These are phyloP conservation scores for Clarias batrachus DNA, from an alignment of 2,113 vertebrate genomes.

Conservation along the genomic window DNA sequence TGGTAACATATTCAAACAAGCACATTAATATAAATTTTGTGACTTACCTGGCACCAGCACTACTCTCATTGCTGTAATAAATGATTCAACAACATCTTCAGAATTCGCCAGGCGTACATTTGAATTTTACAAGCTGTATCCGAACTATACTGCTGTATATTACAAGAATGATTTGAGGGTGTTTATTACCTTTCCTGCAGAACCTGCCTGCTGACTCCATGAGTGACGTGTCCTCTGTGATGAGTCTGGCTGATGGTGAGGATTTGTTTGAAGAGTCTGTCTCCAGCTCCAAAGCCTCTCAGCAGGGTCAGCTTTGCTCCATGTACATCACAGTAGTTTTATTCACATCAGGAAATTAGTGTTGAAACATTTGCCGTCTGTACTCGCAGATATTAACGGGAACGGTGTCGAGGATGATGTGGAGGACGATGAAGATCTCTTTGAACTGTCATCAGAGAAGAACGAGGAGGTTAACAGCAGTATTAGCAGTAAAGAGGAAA, in stretches of 20 bases:
- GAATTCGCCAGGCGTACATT: background rate
- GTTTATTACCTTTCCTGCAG: conserved; percentile 46
- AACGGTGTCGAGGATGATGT: conserved; percentile 33
- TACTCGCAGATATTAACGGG: conserved; percentile 46
- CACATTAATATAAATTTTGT: background rate
- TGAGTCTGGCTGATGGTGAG: conserved; percentile 64
- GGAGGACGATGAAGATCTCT: conserved; percentile 60
- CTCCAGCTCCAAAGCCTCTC: conserved; percentile 28
- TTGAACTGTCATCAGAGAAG: conserved; percentile 56
- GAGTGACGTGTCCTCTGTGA: conserved; percentile 63
- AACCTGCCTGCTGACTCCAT: conserved; percentile 56
- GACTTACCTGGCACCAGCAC: background rate
- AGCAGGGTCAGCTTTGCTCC: conserved; percentile 56
- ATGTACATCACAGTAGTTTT: background rate
- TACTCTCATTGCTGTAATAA: background rate
- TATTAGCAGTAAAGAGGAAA: conserved; percentile 29
- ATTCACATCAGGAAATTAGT: background rate
- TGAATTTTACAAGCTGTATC: background rate
- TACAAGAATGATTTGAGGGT: background rate
- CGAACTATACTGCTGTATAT: background rate
- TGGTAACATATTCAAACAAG: background rate
- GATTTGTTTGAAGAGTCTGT: conserved; percentile 48
- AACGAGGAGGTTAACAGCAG: conserved; percentile 41
- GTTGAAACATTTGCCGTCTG: background rate
- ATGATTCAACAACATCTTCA: background rate